Percentiles rank a stretch among this genome's conserved stretches.
These are phyloP conservation scores for Papilio helenus DNA, from an alignment of 1,140 invertebrate genomes.

Conservation along the genomic window DNA sequence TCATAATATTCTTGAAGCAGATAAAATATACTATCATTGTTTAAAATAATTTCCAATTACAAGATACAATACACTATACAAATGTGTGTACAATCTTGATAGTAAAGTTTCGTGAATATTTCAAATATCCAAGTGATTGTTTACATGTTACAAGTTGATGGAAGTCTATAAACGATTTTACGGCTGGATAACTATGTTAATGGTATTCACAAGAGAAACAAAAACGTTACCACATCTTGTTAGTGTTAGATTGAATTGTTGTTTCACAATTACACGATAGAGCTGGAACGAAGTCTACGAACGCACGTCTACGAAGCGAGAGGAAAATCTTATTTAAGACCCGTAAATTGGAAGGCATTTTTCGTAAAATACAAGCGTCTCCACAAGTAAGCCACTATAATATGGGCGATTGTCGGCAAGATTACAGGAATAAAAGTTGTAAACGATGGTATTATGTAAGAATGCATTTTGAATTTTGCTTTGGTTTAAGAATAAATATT, in stretches of 20 bases:
- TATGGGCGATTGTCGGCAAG: constrained; percentile 1
- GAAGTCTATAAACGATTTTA: constrained; percentile 65
- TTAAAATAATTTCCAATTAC: neutral
- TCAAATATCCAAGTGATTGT: constrained; percentile 15
- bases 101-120: constrained; percentile 26
- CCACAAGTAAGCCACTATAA: constrained; percentile 16
- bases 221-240: constrained; percentile 55
- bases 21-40: neutral
- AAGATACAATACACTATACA: neutral
- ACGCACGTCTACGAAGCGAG: constrained; percentile 31
- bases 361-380: constrained; percentile 22
- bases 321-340: constrained; percentile 39
- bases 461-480: neutral
- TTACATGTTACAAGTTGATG: constrained; percentile 34
- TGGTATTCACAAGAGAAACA: constrained; percentile 52
- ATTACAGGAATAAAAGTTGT: constrained; percentile 11
- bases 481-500: neutral
- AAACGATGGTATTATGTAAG: neutral
- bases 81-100: neutral
- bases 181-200: constrained; percentile 69
- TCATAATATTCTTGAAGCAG: neutral
- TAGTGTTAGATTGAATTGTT: constrained; percentile 39
- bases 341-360: constrained; percentile 33
- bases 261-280: constrained; percentile 37
- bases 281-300: constrained; percentile 1